A percentile compares a stretch with the other conserved stretches of the same genome.
Conservation (phyloP, 2,797 vertebrate genomes). For the Macroramphosus scolopax region DNA sequence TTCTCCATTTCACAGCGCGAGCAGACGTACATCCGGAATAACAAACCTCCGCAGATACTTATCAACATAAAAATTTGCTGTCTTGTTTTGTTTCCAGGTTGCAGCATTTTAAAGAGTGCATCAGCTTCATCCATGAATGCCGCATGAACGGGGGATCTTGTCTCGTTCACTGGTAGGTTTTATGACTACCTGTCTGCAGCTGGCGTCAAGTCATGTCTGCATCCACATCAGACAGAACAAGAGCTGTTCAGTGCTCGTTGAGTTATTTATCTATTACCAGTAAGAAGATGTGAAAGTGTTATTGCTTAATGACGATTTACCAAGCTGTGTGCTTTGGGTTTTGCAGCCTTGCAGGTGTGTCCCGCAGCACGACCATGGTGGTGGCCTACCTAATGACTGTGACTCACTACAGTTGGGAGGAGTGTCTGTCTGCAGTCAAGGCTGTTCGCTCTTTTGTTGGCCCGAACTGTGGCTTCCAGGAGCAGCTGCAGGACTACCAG, state of each 20-base stretch:
- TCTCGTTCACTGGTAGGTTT: slow-evolving; percentile 88
- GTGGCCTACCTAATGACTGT: slow-evolving; percentile 91
- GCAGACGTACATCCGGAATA: too few species aligned
- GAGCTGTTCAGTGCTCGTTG: background rate
- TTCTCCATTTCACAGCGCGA: too few species aligned
- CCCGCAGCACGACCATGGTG: slow-evolving; percentile 86
- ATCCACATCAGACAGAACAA: too few species aligned
- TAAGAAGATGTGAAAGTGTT: background rate
- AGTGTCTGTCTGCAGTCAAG: slow-evolving; percentile 84
- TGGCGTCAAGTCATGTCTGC: too few species aligned
- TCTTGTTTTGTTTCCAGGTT: slow-evolving; percentile 67
- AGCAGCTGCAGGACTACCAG: slow-evolving; percentile 88
- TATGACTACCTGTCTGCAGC: background rate
- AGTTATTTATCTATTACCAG: background rate
- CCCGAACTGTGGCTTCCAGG: slow-evolving; percentile 88
- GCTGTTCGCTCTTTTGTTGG: slow-evolving; percentile 82
- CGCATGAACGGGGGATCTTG: slow-evolving; percentile 84
- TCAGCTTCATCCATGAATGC: slow-evolving; percentile 87
- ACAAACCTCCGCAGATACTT: too few species aligned
- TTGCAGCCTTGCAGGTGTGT: slow-evolving; percentile 86
- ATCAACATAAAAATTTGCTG: too few species aligned
- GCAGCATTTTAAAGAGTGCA: slow-evolving; percentile 88
- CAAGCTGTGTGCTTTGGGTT: slow-evolving; percentile 5
- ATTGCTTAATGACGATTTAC: too few species aligned
- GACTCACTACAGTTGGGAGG: slow-evolving; percentile 83